phyloP scores from a whole-genome alignment of 1,140 invertebrate genomes.

The Seison nebaliae region DNA sequence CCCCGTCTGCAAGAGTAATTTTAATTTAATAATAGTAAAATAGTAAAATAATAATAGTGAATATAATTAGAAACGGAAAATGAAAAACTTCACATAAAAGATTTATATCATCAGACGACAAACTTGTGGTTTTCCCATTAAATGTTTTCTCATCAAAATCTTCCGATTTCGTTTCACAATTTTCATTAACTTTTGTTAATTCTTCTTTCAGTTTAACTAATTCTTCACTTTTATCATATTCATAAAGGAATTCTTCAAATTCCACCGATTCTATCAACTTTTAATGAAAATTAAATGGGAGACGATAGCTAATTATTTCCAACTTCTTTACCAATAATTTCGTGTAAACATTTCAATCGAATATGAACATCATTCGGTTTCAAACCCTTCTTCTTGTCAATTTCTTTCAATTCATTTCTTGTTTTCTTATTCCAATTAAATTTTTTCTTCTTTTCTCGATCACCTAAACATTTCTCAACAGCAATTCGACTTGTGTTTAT shows the following conservation, averaged over 20 bases:
- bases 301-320: neutral
- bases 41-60: too few relatives aligned
- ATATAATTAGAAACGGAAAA: too few relatives aligned
- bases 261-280: too few relatives aligned
- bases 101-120: too few relatives aligned
- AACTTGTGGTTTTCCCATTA: neutral
- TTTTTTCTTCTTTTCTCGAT: constrained; percentile 55
- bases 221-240: too few relatives aligned
- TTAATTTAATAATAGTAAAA: too few relatives aligned
- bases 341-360: constrained; percentile 5
- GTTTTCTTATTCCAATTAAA: constrained; percentile 46
- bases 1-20: constrained; percentile 30
- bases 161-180: constrained; percentile 10
- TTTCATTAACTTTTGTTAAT: too few relatives aligned
- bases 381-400: constrained; percentile 14
- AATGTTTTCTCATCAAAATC: neutral
- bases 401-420: constrained; percentile 18
- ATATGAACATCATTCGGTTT: neutral
- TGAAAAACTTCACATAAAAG: too few relatives aligned
- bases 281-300: too few relatives aligned
- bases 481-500: constrained; percentile 47
- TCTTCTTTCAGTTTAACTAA: too few relatives aligned
- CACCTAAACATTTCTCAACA: constrained; percentile 44
- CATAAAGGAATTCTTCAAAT: too few relatives aligned
- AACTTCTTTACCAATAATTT: constrained; percentile 13